phyloP scores from a whole-genome alignment of 2,888 invertebrate genomes.

The Trachelus tabidus region DNA sequence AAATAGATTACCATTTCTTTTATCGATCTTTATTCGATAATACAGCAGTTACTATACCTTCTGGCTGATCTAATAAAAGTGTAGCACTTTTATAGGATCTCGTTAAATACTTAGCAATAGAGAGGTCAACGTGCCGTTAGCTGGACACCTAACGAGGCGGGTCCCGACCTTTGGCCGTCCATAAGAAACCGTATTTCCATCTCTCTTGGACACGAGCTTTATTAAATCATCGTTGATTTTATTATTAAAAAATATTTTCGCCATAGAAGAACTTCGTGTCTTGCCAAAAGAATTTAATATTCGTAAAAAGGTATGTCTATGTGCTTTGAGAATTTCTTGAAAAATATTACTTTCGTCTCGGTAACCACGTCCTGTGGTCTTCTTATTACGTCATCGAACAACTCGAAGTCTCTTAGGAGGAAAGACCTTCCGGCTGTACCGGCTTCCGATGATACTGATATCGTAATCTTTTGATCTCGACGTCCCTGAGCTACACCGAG shows the following conservation, averaged over 20 bases:
- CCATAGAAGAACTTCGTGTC: constrained; percentile 1
- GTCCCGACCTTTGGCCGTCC: too few relatives aligned
- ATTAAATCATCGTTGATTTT: too few relatives aligned
- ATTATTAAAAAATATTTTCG: not conserved
- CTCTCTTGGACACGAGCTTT: too few relatives aligned
- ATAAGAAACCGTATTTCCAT: too few relatives aligned
- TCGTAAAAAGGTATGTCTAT: not conserved
- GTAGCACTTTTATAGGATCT: not conserved
- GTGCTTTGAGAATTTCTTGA: not conserved
- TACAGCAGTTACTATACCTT: not conserved
- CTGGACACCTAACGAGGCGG: too few relatives aligned
- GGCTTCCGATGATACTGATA: constrained; percentile 34
- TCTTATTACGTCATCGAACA: constrained; percentile 35
- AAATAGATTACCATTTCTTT: too few relatives aligned
- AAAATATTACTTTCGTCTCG: constrained; percentile 22
- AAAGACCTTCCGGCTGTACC: not conserved
- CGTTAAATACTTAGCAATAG: not conserved
- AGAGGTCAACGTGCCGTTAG: too few relatives aligned
- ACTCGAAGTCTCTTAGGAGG: not conserved
- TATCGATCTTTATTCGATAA: too few relatives aligned
- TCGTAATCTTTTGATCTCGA: constrained; percentile 42
- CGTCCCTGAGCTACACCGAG: not conserved
- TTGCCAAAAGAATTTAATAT: not conserved
- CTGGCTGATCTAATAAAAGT: not conserved
- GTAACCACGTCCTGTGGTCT: constrained; percentile 9